Evolutionary conservation across 2,888 invertebrate genomes (phyloP), one percentile per base, ranked within the genome.

Genomic region (Lasioglossum figueresi): DNA sequence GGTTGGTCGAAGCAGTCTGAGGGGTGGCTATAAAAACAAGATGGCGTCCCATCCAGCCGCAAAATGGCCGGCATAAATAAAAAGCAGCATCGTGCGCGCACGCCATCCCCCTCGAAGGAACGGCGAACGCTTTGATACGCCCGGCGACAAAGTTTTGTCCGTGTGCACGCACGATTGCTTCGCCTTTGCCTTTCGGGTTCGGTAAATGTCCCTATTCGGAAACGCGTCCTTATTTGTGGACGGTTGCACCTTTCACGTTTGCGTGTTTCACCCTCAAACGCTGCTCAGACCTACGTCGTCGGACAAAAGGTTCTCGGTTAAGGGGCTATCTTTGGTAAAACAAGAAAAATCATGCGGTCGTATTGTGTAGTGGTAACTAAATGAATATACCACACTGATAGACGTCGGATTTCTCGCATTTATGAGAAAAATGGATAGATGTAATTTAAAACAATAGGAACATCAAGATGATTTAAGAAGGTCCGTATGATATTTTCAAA

Each of bases 31-130:
- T 93, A 94, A 94, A 94, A 94, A 92, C 93, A 94, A 94, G 91
- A 94, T 94, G 94, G 94, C 92, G 90, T 78, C 78, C 87, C 88
- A 89, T 88, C 89, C 91, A 76, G 84, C 92, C 91, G 90, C 93
- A 92, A 93, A 94, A 94, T 94, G 93, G 94, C 93, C 88, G 92
- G 82, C 89, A 91, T 94, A 93, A 94, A 93, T 94, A 94, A 94
- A 93, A 76, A 79, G 79, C 52, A 52, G 79, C 71, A 48, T 66
- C 63, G 78, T 48, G 76, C 43, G 82, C 76, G 78, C 66, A 79
- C 76, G 80, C 78, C 27, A 40, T 78, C 66, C 76, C 79, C 79
- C 63, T 76, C 34, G 56, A 45, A 77, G 76, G 66, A 75, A 71
- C 73, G 79, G 80, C 59, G 78, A 76, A 84, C 70, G 59, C 85